These are phyloP conservation scores for Microcaecilia unicolor DNA, from an alignment of 2,797 vertebrate genomes.

Conservation along the genomic window DNA sequence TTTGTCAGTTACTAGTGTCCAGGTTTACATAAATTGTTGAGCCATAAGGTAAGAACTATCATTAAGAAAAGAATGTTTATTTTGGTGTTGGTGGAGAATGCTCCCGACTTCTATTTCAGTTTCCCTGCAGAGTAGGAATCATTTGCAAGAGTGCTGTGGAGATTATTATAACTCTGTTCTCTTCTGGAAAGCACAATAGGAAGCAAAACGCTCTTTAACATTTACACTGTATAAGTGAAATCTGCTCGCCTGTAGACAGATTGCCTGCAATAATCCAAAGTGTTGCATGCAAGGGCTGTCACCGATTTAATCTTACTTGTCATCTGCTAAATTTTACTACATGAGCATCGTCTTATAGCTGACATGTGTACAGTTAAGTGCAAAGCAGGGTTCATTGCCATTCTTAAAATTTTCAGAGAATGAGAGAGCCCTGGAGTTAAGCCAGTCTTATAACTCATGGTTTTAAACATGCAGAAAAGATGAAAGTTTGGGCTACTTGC, in stretches of 20 bases:
- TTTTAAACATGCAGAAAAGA: background rate
- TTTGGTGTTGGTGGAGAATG: too few relatives aligned
- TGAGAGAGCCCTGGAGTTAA: background rate
- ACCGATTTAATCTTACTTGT: background rate
- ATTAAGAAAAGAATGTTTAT: too few relatives aligned
- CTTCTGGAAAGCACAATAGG: too few relatives aligned
- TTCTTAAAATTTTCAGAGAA: background rate
- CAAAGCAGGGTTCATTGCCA: constrained; percentile 1
- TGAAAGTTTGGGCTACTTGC: background rate
- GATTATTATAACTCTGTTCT: too few relatives aligned
- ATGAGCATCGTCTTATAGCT: background rate
- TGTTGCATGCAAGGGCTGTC: background rate
- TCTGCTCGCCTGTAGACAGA: too few relatives aligned
- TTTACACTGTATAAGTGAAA: background rate
- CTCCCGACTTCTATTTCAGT: too few relatives aligned
- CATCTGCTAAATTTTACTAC: constrained; percentile 5
- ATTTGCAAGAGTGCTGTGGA: too few relatives aligned
- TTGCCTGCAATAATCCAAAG: background rate
- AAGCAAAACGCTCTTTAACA: too few relatives aligned
- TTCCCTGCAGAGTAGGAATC: too few relatives aligned
- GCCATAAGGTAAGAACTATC: too few relatives aligned
- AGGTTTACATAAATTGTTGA: too few relatives aligned
- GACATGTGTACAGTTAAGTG: background rate
- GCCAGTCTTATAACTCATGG: constrained; percentile 7
- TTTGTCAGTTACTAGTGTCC: too few relatives aligned